Base-by-base conservation (phyloP, 2,113 vertebrate species). In the Chloropsis hardwickii region DNA sequence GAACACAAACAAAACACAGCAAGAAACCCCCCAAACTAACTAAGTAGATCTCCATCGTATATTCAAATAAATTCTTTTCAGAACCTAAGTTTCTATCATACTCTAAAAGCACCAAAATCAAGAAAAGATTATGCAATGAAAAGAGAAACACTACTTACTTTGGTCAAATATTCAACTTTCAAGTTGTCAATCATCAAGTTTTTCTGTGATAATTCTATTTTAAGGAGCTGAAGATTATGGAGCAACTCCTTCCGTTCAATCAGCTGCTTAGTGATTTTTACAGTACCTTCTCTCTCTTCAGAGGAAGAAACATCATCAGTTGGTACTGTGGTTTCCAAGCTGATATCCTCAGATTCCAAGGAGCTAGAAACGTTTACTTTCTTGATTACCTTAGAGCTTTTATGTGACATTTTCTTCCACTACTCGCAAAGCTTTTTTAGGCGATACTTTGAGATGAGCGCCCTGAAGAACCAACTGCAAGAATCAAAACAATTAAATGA, bases 291-390 rank as follows among this genome's bases (percentile, higher is more conserved):
- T 66, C 97, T 98, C 76, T 99, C 99, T 96, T 99, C 99, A 5
- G 99, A 99, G 18, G 99, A 99, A 44, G 99, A 99, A 29, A 99
- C 83, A 29, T 99, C 99, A 95, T 99, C 99, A 0, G 99, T 99
- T 37, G 98, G 99, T 42, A 99, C 94, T 23, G 99, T 99, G 13
- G 99, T 99, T 98, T 99, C 99, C 94, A 99, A 98, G 92, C 99
- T 99, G 94, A 99, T 96, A 95, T 99, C 99, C 97, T 99, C 99
- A 25, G 99, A 99, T 96, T 99, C 99, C 92, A 99, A 89, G 18
- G 99, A 99, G 95, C 98, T 99, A 57, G 99, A 99, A 50, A 99
- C 61, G 14, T 99, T 99, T 44, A 97, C 97, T 80, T 96, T 98
- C 88, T 89, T 98, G 28, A 94, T 79, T 88, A 97, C 96, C 54